These are phyloP conservation scores for Protodeltote pygarga DNA, from an alignment of 2,888 invertebrate species.

Conservation along the genomic window DNA sequence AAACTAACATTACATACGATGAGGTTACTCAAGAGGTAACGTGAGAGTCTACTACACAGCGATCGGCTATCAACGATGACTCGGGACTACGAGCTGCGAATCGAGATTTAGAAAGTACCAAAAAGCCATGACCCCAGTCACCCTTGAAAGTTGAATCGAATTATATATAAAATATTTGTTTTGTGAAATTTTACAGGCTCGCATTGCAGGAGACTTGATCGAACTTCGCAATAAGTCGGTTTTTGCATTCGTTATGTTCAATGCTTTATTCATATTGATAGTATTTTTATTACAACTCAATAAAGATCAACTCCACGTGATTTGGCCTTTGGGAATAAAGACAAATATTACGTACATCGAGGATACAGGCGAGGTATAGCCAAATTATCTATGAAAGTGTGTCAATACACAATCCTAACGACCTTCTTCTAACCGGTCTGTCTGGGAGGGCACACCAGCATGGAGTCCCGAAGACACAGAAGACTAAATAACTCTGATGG, in stretches of 20 bases:
- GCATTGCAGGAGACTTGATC: conserved; percentile 95
- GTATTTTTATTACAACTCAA: conserved; percentile 99
- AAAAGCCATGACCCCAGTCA: conserved; percentile 79
- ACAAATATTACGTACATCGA: conserved; percentile 97
- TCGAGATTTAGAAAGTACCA: conserved; percentile 18
- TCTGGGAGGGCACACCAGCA: conserved; percentile 85
- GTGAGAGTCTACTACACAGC: conserved; percentile 78
- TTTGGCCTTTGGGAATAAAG: conserved; percentile 98
- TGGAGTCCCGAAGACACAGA: conserved; percentile 77
- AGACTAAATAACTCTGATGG: conserved; percentile 72
- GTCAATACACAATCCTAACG: conserved; percentile 85
- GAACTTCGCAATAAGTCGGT: conserved; percentile 99
- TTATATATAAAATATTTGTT: conserved; percentile 72
- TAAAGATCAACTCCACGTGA: conserved; percentile 98
- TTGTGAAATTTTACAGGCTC: conserved; percentile 90
- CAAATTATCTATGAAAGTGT: conserved; percentile 80
- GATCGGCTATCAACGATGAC: conserved; percentile 84
- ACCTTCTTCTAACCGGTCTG: conserved; percentile 85
- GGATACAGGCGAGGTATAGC: conserved; percentile 95
- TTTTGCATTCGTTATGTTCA: conserved; percentile 99
- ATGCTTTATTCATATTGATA: conserved; percentile 99
- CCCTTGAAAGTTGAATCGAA: conserved; percentile 84
- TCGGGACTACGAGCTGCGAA: conserved; percentile 55
- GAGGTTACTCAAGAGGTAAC: conserved; percentile 97
- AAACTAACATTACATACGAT: conserved; percentile 97